These are phyloP conservation scores for Dichetophora obliterata DNA, from an alignment of 2,888 invertebrate species.

Conservation along the genomic window DNA sequence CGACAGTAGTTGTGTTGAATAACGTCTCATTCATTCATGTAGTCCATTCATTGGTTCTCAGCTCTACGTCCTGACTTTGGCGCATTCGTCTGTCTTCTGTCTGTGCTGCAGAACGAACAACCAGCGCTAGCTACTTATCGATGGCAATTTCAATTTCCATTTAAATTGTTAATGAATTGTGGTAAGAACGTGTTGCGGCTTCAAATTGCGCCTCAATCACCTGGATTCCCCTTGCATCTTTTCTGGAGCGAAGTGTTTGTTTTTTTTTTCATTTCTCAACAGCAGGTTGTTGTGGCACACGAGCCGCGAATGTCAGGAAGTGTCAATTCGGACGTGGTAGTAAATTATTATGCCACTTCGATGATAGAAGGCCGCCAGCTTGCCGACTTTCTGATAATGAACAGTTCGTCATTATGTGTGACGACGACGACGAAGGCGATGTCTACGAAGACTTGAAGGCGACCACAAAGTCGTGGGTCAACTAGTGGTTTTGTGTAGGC, in stretches of 20 bases:
- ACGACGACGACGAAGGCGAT: neutral
- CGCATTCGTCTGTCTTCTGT: neutral
- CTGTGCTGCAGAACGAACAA: neutral
- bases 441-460: neutral
- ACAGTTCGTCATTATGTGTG: neutral
- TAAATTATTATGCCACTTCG: slow-evolving; percentile 13
- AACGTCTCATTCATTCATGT: too few relatives aligned
- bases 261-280: too few relatives aligned
- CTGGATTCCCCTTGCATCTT: neutral
- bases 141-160: slow-evolving; percentile 19
- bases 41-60: too few relatives aligned
- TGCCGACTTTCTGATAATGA: neutral
- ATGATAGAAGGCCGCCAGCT: neutral
- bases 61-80: neutral
- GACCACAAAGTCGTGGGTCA: slow-evolving; percentile 1
- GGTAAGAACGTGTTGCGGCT: slow-evolving; percentile 25
- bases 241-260: too few relatives aligned
- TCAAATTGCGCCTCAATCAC: neutral
- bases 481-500: neutral
- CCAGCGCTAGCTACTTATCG: neutral
- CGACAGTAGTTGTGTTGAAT: too few relatives aligned
- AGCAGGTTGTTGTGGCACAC: neutral
- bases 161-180: slow-evolving; percentile 29
- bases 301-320: neutral
- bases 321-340: neutral